Evolutionary conservation across 2,113 vertebrate genomes (phyloP), one percentile per base, ranked within the genome.

Genomic region (Oncorhynchus keta): DNA sequence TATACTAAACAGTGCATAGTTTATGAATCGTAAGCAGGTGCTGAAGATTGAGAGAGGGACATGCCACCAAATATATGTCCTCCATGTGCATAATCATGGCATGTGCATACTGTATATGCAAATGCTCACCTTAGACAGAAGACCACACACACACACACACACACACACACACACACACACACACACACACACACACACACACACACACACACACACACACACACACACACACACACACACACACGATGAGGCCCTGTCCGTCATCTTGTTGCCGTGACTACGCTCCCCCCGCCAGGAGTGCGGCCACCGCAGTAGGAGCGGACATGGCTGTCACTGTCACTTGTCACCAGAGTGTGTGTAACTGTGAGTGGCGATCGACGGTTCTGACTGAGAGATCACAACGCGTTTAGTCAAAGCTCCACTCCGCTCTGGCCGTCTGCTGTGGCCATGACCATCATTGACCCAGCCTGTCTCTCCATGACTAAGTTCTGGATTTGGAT

Each of bases 361-460:
- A 32, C 66, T 68, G 28, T 18, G 32, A 7, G 32, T 39, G 4
- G 18, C 6, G 30, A 68, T 68, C 66, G 0, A 68, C n/a, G 66
- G 7, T 4, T 18, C 66, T 68, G 30, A 68, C 28, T 68, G 3
- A 57, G 12, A 22, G 62, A 70, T 78, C 48, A 61, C 32, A 65
- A 20, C 55, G 51, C 65, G 61, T 74, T 78, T 74, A 69, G 65
- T 39, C 20, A 61, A 45, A 32, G 66, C 65, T 68, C 39, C 13
- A 16, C 51, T 13, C 51, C 13, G 51, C 51, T 5, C 14, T 55
- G 51, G 51, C 5, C 59, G 26, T 45, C 72, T 20, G 14, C 30
- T 12, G 66, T 18, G 14, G 5, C 32, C 12, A 13, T 68, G 66
- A 5, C 65, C 65, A 67, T 32, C 65, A 67, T 32, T 30, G 65